Base-by-base conservation (phyloP, 2,113 vertebrate species). In the Casuarius casuarius region DNA sequence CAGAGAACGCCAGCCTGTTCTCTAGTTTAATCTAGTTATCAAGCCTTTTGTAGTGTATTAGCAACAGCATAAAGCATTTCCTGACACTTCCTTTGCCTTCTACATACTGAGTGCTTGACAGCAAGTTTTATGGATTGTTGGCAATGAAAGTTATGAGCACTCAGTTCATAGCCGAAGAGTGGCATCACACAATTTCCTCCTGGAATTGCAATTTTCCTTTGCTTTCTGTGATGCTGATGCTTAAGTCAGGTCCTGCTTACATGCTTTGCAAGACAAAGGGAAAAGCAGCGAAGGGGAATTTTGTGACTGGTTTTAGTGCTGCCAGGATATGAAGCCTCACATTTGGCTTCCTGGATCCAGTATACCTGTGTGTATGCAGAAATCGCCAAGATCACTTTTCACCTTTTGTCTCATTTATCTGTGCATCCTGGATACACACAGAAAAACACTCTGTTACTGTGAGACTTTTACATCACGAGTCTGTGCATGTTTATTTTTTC, bases 11-110 rank as follows among this genome's bases (percentile, higher is more conserved):
- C 65, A 92, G 86, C 31, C 89, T 62, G 40, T 72, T 82, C 54
- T 71, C 48, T 14, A 58, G 71, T 96, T 97, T 90, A 96, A 94
- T 97, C 72, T 92, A 70, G 84, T 56, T 52, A 88, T 90, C 83
- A 82, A 93, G 46, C 19, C 58, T 95, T 96, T 95, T 97, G 73
- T 86, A 92, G 87, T 74, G 78, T 82, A 94, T 94, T 97, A 94
- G 92, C 92, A 95, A 84, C 72, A 94, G 74, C 79, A 89, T 90
- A 95, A 96, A 97, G 84, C 44, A 92, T 96, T 90, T 91, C 49
- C 76, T 97, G 95, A 92, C 89, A 87, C 78, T 46, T 90, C 56
- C 92, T 90, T 73, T 91, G 91, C 85, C 78, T 97, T 95, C 90
- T 91, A 85, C 93, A 94, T 81, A 40, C 52, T 26, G 77, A 84